These are phyloP conservation scores for Ammospiza caudacuta DNA, from an alignment of 2,113 vertebrate species.

Conservation along the genomic window DNA sequence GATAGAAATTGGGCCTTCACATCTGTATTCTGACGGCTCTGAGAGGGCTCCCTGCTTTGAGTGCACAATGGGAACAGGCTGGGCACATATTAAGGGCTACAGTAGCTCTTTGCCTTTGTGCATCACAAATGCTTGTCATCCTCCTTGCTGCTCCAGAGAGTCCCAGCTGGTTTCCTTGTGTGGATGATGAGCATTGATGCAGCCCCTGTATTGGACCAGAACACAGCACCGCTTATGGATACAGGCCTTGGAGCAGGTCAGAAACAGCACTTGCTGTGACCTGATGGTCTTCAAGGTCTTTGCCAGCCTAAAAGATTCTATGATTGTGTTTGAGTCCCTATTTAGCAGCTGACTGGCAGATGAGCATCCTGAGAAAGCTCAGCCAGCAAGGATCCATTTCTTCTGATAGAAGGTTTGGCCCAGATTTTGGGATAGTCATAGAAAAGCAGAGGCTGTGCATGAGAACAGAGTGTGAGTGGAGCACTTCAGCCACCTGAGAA, in stretches of 20 bases:
- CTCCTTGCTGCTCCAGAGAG: background rate
- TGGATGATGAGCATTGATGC: background rate
- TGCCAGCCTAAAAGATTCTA: background rate
- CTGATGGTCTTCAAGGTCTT: background rate
- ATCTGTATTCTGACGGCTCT: background rate
- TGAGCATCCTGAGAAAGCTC: background rate
- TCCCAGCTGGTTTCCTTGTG: background rate
- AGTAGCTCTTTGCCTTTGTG: background rate
- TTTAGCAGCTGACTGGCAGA: background rate
- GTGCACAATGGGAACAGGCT: background rate
- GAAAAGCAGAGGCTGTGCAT: background rate
- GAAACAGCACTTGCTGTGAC: background rate
- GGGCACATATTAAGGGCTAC: rapidly evolving
- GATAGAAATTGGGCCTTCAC: background rate
- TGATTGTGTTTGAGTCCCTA: background rate
- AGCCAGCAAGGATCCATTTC: background rate
- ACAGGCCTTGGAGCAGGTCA: background rate
- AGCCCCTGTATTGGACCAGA: background rate
- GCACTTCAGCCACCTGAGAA: background rate
- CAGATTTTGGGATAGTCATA: background rate
- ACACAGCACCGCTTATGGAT: background rate
- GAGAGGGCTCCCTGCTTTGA: background rate
- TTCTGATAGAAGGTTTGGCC: background rate
- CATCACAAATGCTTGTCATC: background rate
- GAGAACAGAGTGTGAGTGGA: background rate